Conservation (phyloP, 2,797 vertebrate species). For the Gymnoscopelus microlampas region DNA sequence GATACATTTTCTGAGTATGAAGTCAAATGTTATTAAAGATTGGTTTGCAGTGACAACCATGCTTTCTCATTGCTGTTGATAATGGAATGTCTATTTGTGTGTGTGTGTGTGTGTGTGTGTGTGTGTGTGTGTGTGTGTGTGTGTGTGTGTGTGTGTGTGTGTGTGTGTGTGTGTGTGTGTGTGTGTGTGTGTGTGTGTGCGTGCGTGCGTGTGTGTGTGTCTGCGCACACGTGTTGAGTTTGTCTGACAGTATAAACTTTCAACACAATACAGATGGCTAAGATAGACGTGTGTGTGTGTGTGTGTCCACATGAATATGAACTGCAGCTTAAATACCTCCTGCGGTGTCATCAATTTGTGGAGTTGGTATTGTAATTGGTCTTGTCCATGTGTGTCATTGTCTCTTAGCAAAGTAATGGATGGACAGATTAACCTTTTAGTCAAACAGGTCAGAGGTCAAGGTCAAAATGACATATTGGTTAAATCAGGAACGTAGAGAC, state of each 20-base stretch:
- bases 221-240: conserved; percentile 20
- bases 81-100: not conserved
- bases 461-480: too few species aligned
- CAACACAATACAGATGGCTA: conserved; percentile 37
- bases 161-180: not conserved
- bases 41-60: conserved; percentile 38
- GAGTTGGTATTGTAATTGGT: too few species aligned
- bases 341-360: too few species aligned
- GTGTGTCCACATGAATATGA: not conserved
- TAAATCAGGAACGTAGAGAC: too few species aligned
- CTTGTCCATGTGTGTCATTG: too few species aligned
- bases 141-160: conserved; percentile 36
- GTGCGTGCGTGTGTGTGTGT: conserved; percentile 7
- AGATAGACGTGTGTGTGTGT: conserved; percentile 31
- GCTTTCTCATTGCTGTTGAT: conserved; percentile 22
- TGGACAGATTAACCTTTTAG: too few species aligned
- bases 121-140: conserved; percentile 7
- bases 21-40: conserved; percentile 37
- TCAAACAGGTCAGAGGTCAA: too few species aligned
- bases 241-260: conserved; percentile 8
- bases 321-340: not conserved
- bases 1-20: conserved; percentile 53
- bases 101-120: not conserved
- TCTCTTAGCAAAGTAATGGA: too few species aligned
- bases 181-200: not conserved